Evolutionary conservation across 2,113 vertebrate genomes (phyloP), one percentile per base, ranked within the genome.

Genomic region (Pseudopipra pipra): DNA sequence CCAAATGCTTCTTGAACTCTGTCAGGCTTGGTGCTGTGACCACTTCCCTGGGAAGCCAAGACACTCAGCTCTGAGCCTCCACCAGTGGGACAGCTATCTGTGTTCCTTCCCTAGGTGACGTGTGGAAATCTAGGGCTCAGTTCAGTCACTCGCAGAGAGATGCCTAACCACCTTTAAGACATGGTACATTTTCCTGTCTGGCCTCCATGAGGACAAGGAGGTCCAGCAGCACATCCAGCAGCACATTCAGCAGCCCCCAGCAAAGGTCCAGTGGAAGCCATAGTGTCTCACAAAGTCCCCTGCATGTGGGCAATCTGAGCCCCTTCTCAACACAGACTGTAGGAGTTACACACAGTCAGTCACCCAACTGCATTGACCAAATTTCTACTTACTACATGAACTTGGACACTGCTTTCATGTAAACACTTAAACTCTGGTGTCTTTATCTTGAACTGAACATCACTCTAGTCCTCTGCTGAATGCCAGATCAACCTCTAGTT

Each of bases 251-350:
- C 30, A 68, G 55, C 11, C 44, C 25, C 63, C 14, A 33, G 52
- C 24, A 72, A 8, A 91, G 81, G 52, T 39, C 33, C 24, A 1
- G 0, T n/a, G 27, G 27, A 46, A 52, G 30, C 28, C 28, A 7
- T 27, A 30, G 12, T 67, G 33, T 43, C 52, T 31, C 0, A 0
- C 0, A 1, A 23, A 77, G 54, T 8, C 59, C 47, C 33, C 12
- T 73, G 5, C 1, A 2, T 0, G 1, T 30, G 37, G 58, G 22
- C 52, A 71, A 61, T 46, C 35, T 61, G 16, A 83, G 25, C 3
- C 35, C 19, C 22, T 83, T 70, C 56, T 54, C 51, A 74, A 37
- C 12, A 12, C 2, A 59, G 22, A 4, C 3, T 1, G 14, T 39
- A 44, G 11, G 35, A 91, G 8, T 30, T 79, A 46, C 5, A 35